Conservation (phyloP, 2,888 invertebrate genomes). For the Apeira syringaria region DNA sequence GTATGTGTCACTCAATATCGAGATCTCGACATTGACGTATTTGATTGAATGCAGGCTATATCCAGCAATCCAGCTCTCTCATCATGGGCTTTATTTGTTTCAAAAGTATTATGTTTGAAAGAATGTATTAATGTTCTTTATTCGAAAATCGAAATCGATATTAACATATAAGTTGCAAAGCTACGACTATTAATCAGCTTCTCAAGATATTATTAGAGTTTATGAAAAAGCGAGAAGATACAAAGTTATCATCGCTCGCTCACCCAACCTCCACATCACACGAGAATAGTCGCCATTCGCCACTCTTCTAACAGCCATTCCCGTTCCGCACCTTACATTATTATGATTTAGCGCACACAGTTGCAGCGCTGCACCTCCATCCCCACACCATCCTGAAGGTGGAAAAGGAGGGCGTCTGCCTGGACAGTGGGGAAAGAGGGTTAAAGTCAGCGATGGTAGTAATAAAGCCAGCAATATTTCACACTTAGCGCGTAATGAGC, state of each 20-base stretch:
- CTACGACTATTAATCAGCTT: too few relatives aligned
- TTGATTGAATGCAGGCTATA: too few relatives aligned
- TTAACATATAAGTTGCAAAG: too few relatives aligned
- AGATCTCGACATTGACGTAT: too few relatives aligned
- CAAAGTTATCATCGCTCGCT: slow-evolving; percentile 23
- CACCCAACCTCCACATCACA: slow-evolving; percentile 21
- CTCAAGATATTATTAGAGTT: too few relatives aligned
- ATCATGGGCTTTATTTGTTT: too few relatives aligned
- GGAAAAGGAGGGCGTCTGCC: slow-evolving; percentile 3
- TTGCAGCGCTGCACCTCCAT: slow-evolving; percentile 68
- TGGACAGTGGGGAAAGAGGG: slow-evolving; percentile 12
- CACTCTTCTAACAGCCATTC: slow-evolving; percentile 41
- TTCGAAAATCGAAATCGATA: too few relatives aligned
- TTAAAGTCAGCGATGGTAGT: slow-evolving; percentile 69
- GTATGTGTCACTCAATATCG: too few relatives aligned
- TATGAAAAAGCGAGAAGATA: too few relatives aligned
- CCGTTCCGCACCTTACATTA: slow-evolving; percentile 69
- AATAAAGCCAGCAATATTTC: slow-evolving; percentile 83
- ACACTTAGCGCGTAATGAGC: slow-evolving; percentile 84
- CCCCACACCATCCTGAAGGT: slow-evolving; percentile 1
- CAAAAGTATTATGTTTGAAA: too few relatives aligned
- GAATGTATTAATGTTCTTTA: too few relatives aligned
- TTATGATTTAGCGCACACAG: slow-evolving; percentile 77
- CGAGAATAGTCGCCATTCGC: slow-evolving; percentile 23
- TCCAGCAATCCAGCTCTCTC: too few relatives aligned